These are phyloP conservation scores for Clistopyga incitator DNA, from an alignment of 2,888 invertebrate genomes.

Conservation along the genomic window DNA sequence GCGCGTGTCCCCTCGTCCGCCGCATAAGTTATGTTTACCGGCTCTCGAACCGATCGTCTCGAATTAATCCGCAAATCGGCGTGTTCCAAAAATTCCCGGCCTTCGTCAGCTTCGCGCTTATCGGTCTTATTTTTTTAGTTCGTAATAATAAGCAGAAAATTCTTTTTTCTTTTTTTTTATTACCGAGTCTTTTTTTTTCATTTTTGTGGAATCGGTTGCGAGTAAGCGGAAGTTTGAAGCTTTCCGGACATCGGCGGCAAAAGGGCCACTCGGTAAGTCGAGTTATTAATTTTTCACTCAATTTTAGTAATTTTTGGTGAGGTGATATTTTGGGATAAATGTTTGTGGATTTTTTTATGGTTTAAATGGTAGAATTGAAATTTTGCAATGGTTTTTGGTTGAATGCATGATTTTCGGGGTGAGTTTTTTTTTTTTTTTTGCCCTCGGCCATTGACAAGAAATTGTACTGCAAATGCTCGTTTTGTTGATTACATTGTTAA, in stretches of 20 bases:
- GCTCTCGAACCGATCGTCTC: neutral
- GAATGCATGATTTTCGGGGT: neutral
- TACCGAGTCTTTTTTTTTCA: neutral
- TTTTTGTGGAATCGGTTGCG: neutral
- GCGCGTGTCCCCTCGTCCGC: slow-evolving; percentile 3
- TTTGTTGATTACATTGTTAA: no score
- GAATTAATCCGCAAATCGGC: neutral
- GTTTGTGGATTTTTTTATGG: no score
- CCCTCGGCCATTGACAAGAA: no score
- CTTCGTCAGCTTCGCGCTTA: neutral
- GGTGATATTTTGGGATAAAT: no score
- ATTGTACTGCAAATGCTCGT: no score
- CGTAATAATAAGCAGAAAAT: neutral
- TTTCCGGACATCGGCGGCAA: neutral
- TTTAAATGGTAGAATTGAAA: no score
- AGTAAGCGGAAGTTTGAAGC: neutral
- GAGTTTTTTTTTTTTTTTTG: no score
- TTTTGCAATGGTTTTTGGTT: neutral
- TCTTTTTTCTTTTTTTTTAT: neutral
- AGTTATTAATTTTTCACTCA: neutral
- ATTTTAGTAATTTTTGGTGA: no score
- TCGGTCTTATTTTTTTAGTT: neutral
- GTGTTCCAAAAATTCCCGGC: neutral
- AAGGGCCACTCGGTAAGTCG: neutral
- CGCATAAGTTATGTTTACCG: slow-evolving; percentile 32